Evolutionary conservation across 2,113 vertebrate species (phyloP), one percentile per base, ranked within the genome.

Genomic region (Rhea americana): DNA sequence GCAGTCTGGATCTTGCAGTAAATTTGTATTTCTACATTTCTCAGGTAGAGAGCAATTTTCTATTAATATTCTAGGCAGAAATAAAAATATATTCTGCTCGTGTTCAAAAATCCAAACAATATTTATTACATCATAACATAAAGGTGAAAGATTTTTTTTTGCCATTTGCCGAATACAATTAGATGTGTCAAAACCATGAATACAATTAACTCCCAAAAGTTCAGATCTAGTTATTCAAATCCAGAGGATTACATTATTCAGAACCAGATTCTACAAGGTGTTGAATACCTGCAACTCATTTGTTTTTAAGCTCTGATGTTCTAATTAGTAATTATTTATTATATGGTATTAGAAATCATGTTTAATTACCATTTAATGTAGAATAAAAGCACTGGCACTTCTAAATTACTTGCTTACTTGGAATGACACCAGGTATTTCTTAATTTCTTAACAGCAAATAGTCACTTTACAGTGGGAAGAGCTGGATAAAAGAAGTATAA

Each of bases 121-220:
- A 70, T 56, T 70, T 61, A 11, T 70, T 84, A 21, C 9, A 19
- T 17, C 71, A 32, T 24, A 85, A 2, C 18, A 21, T 7, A 48
- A 62, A 86, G 7, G 18, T 5, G 39, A 75, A 77, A 63, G 7
- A 56, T 32, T 32, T 56, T 13, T 32, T 56, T 56, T 56, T 56
- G 15, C 28, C 55, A 56, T 56, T 18, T 56, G 28, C 16, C 55
- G 11, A 56, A 56, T 56, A 30, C 53, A 30, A 56, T 30, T 14
- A 30, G 15, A 30, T 56, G 30, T 30, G 7, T 56, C 26, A 56
- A 56, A 56, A 32, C 55, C 9, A 8, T 56, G 28, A 56, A 76
- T 1, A 2, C 3, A 53, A 53, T 4, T 28, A 47, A 47, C 62
- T 0, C 0, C 32, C 58, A 61, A 30, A 17, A 0, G 0, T 73